A percentile compares a stretch with the other conserved stretches of the same genome.
phyloP scores from a whole-genome alignment of 1,140 invertebrate genomes.

The Lepidurus couesii region DNA sequence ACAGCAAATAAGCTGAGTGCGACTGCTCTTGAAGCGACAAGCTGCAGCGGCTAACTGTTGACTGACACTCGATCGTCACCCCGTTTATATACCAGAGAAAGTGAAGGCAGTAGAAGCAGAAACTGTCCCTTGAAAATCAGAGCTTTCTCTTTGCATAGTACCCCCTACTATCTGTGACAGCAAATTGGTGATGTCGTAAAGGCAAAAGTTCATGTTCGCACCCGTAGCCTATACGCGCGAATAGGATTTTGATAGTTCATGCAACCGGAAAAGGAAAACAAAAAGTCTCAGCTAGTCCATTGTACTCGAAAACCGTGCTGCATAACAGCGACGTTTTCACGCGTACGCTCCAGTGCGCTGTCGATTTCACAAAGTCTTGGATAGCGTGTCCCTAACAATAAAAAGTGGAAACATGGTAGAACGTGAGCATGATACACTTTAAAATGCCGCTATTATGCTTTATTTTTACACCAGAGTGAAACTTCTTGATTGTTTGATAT shows the following conservation, averaged over 20 bases:
- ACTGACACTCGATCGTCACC: background rate
- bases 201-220: slow-evolving; percentile 4
- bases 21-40: slow-evolving; percentile 12
- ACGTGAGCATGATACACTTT: background rate
- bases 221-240: background rate
- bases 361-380: slow-evolving; percentile 1
- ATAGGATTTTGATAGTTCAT: background rate
- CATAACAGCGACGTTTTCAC: slow-evolving; percentile 1
- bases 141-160: background rate
- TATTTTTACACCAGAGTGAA: background rate
- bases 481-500: background rate
- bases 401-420: background rate
- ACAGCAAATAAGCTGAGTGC: background rate
- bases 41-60: background rate
- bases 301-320: background rate
- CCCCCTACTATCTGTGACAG: background rate
- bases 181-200: background rate
- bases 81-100: slow-evolving; percentile 22
- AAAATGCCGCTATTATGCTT: background rate
- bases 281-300: background rate
- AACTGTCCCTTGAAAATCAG: background rate
- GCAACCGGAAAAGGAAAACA: background rate
- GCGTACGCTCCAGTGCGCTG: background rate
- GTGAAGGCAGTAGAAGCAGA: background rate
- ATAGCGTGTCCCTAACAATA: background rate